These are phyloP conservation scores for Arctocebus calabarensis DNA, from an alignment of 2,797 vertebrate genomes.

Conservation along the genomic window DNA sequence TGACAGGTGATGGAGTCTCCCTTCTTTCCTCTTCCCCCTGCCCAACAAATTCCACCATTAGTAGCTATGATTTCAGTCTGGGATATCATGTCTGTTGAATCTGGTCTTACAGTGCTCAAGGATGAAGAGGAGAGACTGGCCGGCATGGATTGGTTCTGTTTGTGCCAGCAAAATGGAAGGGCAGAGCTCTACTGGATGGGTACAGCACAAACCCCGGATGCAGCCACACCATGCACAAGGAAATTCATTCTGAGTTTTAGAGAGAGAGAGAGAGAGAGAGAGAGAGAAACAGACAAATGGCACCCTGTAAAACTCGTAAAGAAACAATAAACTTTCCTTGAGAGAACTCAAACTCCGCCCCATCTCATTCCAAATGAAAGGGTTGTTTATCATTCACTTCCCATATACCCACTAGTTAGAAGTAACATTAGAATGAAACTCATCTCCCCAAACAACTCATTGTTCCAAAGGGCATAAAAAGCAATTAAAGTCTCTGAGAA, in stretches of 20 bases:
- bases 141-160: neutral
- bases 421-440: neutral
- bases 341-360: neutral
- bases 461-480: neutral
- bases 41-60: neutral
- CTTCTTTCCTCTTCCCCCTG: neutral
- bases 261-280: neutral
- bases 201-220: neutral
- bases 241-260: neutral
- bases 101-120: neutral
- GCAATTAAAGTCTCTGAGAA: neutral
- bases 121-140: neutral
- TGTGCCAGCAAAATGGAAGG: neutral
- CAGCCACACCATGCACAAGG: accelerated
- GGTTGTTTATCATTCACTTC: neutral
- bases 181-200: neutral
- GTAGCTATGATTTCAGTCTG: neutral
- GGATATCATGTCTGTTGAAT: neutral
- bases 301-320: neutral
- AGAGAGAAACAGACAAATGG: neutral
- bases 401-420: neutral
- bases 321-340: neutral
- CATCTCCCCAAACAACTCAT: neutral
- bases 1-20: neutral
- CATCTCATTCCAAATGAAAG: neutral